A percentile compares a stretch with the other conserved stretches of the same genome.
Conservation (phyloP, 2,797 vertebrate genomes). For the Decapterus maruadsi region DNA sequence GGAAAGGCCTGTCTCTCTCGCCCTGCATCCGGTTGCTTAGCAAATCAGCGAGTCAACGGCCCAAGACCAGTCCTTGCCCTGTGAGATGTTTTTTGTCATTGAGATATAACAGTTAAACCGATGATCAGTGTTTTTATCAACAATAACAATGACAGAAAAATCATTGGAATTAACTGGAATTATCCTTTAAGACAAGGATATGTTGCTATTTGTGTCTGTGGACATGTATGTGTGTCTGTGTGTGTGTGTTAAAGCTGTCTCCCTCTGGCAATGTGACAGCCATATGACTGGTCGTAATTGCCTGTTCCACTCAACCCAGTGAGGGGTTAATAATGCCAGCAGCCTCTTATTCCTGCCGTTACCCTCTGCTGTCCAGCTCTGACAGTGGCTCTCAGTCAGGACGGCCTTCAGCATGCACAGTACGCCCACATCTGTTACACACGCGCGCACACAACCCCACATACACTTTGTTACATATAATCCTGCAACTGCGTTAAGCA, state of each 20-base stretch:
- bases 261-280: conserved; percentile 65
- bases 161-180: conserved; percentile 15
- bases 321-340: conserved; percentile 77
- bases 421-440: neutral
- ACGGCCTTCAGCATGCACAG: conserved; percentile 20
- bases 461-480: conserved; percentile 22
- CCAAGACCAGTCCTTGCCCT: too few relatives aligned
- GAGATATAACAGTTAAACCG: conserved; percentile 5
- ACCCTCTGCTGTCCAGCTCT: conserved; percentile 57
- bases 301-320: conserved; percentile 62
- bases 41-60: too few relatives aligned
- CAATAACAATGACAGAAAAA: neutral
- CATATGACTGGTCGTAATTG: conserved; percentile 75
- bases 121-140: conserved; percentile 4
- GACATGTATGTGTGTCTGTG: conserved; percentile 24
- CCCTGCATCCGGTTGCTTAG: too few relatives aligned
- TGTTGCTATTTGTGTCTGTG: neutral
- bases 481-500: conserved; percentile 17
- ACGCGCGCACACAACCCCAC: neutral
- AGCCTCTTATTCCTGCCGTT: conserved; percentile 63
- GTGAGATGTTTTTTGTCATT: neutral
- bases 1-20: too few relatives aligned
- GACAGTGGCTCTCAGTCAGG: conserved; percentile 53
- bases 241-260: conserved; percentile 33
- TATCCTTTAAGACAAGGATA: conserved; percentile 24